phyloP scores from a whole-genome alignment of 2,113 vertebrate genomes.

The Noctilio leporinus region DNA sequence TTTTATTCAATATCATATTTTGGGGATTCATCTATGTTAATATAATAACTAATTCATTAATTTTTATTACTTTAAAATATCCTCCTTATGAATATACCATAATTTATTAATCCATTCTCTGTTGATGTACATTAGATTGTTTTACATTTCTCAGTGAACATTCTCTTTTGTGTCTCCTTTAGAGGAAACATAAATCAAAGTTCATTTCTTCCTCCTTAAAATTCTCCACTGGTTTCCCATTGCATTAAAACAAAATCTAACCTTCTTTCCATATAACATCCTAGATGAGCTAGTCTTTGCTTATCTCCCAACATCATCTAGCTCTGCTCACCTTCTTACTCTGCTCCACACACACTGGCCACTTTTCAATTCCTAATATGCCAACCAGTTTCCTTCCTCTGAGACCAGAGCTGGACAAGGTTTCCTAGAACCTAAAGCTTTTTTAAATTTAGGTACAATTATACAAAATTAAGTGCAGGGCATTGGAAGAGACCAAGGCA shows the following conservation, averaged over 20 bases:
- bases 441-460: neutral
- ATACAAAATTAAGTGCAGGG: neutral
- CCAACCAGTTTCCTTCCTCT: neutral
- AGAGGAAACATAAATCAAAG: conserved; percentile 8
- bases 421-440: neutral
- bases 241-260: neutral
- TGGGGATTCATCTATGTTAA: neutral
- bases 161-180: neutral
- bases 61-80: neutral
- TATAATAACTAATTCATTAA: neutral
- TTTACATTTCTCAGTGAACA: neutral
- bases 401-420: neutral
- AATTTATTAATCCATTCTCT: neutral
- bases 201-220: neutral
- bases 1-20: neutral
- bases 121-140: neutral
- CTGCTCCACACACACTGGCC: neutral
- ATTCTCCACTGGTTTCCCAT: neutral
- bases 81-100: neutral
- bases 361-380: neutral
- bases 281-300: neutral
- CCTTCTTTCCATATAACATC: neutral
- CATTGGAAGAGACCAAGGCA: neutral
- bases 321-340: neutral
- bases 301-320: neutral